Evolutionary conservation across 1,140 invertebrate genomes (phyloP).

Genomic region (Melipona quadrifasciata): DNA sequence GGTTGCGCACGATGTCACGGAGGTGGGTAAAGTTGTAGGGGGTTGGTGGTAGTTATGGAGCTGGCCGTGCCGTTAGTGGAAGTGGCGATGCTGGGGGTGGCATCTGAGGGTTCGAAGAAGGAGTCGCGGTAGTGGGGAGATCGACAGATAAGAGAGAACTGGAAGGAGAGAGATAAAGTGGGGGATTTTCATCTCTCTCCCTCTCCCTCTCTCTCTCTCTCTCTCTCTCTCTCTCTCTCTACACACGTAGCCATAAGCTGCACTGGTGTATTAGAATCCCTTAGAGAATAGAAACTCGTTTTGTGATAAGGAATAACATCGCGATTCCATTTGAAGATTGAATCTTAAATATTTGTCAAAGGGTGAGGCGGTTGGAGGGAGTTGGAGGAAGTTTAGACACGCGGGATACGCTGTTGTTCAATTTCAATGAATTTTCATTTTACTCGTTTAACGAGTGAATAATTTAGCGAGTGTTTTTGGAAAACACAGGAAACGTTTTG

Average conservation of each 20-base stretch:
- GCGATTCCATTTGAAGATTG: constrained; percentile 48
- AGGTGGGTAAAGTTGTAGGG: constrained; percentile 61
- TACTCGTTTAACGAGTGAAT: background rate
- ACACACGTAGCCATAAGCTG: background rate
- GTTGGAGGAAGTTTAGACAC: background rate
- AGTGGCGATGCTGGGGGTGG: constrained; percentile 60
- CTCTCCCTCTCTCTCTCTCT: too few species aligned
- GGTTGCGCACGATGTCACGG: constrained; percentile 45
- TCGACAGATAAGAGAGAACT: constrained; percentile 64
- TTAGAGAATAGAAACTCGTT: constrained; percentile 47
- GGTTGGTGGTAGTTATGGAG: constrained; percentile 58
- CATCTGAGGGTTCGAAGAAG: constrained; percentile 65
- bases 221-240: too few species aligned
- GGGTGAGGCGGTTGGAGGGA: background rate
- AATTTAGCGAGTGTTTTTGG: background rate
- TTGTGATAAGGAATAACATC: constrained; percentile 25
- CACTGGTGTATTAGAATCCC: constrained; percentile 57
- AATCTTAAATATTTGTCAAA: constrained; percentile 14
- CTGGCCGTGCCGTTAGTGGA: constrained; percentile 60
- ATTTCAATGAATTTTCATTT: constrained; percentile 3
- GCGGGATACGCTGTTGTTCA: background rate
- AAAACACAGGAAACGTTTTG: constrained; percentile 2
- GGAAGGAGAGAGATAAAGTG: constrained; percentile 29
- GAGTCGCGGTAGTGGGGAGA: constrained; percentile 61
- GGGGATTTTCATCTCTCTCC: constrained; percentile 33